These are phyloP conservation scores for Seriola quinqueradiata DNA, from an alignment of 2,113 vertebrate genomes.

Conservation along the genomic window DNA sequence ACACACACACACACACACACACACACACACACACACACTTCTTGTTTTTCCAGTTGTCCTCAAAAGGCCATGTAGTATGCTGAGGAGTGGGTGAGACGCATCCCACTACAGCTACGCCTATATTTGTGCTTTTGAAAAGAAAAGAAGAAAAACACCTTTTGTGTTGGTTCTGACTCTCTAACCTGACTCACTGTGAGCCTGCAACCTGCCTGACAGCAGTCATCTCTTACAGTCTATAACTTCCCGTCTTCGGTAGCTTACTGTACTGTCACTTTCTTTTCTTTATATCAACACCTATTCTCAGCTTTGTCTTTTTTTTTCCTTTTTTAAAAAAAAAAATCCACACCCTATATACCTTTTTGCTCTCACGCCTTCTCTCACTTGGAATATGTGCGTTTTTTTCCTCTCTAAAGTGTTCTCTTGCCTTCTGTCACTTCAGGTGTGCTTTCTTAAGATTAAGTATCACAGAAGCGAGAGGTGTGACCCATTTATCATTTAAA, in stretches of 20 bases:
- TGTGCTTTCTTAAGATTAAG: not conserved
- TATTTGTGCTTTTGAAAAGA: slow-evolving; percentile 1
- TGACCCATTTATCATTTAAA: slow-evolving; percentile 6
- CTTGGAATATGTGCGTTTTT: not conserved
- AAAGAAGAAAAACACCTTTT: slow-evolving; percentile 38
- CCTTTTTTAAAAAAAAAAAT: not conserved
- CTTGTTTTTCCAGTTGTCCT: slow-evolving; percentile 44
- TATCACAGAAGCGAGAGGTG: not conserved
- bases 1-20: slow-evolving; percentile 25
- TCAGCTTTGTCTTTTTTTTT: not conserved
- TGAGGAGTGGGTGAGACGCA: not conserved
- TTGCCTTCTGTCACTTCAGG: not conserved
- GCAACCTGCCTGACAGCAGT: slow-evolving; percentile 31
- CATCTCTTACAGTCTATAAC: slow-evolving; percentile 25
- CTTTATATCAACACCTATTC: not conserved
- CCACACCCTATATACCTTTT: not conserved
- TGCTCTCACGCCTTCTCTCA: too few relatives aligned
- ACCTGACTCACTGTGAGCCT: slow-evolving; percentile 1
- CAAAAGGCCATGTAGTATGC: slow-evolving; percentile 12
- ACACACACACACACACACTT: slow-evolving; percentile 26
- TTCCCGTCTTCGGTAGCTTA: not conserved
- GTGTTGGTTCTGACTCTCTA: slow-evolving; percentile 8
- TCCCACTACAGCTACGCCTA: not conserved
- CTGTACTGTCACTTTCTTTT: not conserved
- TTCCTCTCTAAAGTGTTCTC: not conserved